A percentile compares a stretch with the other conserved stretches of the same genome.
These are phyloP conservation scores for Drosophila pseudotalamancana DNA, from an alignment of 2,888 invertebrate species.

Conservation along the genomic window DNA sequence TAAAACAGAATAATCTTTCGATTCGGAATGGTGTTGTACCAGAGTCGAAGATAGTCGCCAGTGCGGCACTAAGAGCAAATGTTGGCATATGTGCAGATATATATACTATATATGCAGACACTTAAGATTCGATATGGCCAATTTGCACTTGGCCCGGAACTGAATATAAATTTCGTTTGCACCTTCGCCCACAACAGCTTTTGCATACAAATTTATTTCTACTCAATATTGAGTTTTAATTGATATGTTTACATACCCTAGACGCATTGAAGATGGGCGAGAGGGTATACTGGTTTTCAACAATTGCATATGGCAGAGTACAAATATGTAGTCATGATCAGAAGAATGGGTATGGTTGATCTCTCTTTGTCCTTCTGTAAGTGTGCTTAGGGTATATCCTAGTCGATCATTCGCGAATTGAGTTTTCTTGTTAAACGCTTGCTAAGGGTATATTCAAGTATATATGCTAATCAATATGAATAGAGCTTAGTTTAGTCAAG, in stretches of 20 bases:
- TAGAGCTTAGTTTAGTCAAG: too few species aligned
- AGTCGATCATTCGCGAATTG: too few species aligned
- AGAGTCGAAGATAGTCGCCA: constrained; percentile 25
- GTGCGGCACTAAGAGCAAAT: constrained; percentile 34
- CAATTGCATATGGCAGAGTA: too few species aligned
- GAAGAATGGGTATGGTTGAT: too few species aligned
- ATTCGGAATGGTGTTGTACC: constrained; percentile 33
- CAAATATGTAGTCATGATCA: too few species aligned
- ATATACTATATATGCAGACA: background rate
- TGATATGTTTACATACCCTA: constrained; percentile 3
- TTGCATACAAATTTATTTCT: constrained; percentile 11
- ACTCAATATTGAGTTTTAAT: constrained; percentile 1
- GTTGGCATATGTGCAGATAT: constrained; percentile 8
- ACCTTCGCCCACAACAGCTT: constrained; percentile 25
- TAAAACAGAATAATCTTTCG: constrained; percentile 46
- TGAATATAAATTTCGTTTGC: constrained; percentile 27
- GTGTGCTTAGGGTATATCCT: too few species aligned
- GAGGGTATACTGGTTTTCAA: too few species aligned
- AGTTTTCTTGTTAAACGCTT: too few species aligned
- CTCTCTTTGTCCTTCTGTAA: too few species aligned
- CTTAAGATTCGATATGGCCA: constrained; percentile 29
- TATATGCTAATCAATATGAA: too few species aligned
- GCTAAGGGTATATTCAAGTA: too few species aligned
- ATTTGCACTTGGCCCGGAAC: constrained; percentile 40
- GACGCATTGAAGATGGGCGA: too few species aligned